Conservation (phyloP, 2,113 vertebrate species). For the Pantherophis guttatus region DNA sequence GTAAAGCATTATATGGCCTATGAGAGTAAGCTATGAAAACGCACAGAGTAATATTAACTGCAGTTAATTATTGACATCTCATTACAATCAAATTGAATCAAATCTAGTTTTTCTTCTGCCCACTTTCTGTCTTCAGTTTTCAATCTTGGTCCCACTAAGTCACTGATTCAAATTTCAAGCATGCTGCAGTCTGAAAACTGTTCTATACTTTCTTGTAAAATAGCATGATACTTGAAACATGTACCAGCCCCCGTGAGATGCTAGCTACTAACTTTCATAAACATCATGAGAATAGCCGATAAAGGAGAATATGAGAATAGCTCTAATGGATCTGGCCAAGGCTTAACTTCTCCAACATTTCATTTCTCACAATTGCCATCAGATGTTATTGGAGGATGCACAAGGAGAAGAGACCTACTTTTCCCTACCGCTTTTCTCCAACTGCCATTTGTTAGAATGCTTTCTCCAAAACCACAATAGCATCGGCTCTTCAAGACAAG, state of each 20-base stretch:
- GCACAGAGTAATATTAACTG: neutral
- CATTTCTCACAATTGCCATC: neutral
- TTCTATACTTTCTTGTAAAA: neutral
- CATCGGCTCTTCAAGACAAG: neutral
- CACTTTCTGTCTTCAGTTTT: neutral
- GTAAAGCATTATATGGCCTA: neutral
- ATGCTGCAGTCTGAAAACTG: neutral
- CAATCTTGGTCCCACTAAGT: neutral
- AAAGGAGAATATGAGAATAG: neutral
- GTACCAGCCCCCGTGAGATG: neutral
- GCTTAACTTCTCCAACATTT: neutral
- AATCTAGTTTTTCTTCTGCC: neutral
- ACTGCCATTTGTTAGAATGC: neutral
- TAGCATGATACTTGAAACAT: neutral
- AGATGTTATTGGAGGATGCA: neutral
- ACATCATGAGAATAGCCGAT: neutral
- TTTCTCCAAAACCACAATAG: neutral
- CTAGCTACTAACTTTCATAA: neutral
- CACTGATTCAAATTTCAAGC: neutral
- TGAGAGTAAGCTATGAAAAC: neutral
- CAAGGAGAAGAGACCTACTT: neutral
- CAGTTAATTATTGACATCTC: neutral
- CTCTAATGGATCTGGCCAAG: neutral
- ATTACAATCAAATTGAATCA: neutral
- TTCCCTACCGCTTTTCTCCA: neutral